Evolutionary conservation across 2,113 vertebrate genomes (phyloP).

Genomic region (Nannospalax galili): DNA sequence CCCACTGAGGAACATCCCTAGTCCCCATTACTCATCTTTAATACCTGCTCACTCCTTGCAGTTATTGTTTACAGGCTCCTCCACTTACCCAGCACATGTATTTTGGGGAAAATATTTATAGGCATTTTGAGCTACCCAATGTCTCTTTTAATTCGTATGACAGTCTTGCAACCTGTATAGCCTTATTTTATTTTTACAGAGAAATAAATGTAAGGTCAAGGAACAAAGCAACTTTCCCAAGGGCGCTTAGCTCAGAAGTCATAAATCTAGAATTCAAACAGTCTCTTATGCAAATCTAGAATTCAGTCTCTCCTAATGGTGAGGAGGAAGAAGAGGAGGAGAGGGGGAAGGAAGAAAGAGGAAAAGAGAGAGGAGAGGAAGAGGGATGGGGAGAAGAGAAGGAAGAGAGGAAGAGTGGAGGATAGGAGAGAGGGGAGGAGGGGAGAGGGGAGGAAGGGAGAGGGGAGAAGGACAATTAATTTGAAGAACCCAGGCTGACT

Average conservation of each 20-base stretch:
- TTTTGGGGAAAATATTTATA: accelerated
- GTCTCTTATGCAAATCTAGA: neutral
- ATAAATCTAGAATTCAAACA: neutral
- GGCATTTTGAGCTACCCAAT: accelerated
- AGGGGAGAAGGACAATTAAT: neutral
- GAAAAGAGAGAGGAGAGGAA: no score
- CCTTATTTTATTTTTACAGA: neutral
- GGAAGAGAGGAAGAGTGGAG: no score
- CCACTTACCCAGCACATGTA: accelerated
- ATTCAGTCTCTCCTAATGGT: neutral
- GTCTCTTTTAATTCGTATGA: neutral
- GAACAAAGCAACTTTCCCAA: neutral
- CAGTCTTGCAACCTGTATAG: neutral
- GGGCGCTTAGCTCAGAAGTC: neutral
- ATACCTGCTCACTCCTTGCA: accelerated
- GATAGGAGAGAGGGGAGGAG: neutral
- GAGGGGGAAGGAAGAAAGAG: neutral
- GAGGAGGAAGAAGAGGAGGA: neutral
- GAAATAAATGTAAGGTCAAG: no score
- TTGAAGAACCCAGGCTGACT: neutral
- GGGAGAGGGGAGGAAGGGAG: neutral
- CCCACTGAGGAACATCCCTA: neutral
- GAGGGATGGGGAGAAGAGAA: neutral
- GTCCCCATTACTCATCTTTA: accelerated
- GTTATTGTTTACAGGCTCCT: neutral